Conservation (phyloP, 2,113 vertebrate species). For the Aythya baeri region DNA sequence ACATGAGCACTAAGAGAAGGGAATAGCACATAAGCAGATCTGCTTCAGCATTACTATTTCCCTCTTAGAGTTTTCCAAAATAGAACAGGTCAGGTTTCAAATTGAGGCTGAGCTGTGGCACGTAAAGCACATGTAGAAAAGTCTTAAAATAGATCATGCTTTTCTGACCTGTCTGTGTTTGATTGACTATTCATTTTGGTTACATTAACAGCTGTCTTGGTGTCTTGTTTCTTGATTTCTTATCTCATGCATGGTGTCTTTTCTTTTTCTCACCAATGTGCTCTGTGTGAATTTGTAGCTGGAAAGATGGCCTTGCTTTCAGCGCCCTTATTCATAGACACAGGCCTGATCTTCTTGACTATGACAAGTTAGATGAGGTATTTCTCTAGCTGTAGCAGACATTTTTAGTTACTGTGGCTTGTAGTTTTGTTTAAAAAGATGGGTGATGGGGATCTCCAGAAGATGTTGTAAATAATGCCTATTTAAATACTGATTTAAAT, state of each 20-base stretch:
- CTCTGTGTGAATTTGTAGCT: constrained; percentile 61
- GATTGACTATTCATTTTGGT: constrained; percentile 56
- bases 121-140: constrained; percentile 39
- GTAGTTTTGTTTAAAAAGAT: constrained; percentile 76
- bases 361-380: constrained; percentile 68
- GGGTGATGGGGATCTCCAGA: constrained; percentile 22
- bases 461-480: background rate
- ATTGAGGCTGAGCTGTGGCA: constrained; percentile 11
- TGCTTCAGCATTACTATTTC: constrained; percentile 16
- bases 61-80: constrained; percentile 46
- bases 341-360: constrained; percentile 71
- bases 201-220: constrained; percentile 64
- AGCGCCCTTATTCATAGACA: constrained; percentile 70
- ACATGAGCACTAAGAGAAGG: background rate
- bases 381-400: constrained; percentile 30
- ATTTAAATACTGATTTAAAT: background rate
- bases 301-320: constrained; percentile 68
- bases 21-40: constrained; percentile 1
- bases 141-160: constrained; percentile 47
- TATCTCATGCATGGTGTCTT: constrained; percentile 56
- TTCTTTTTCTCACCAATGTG: constrained; percentile 38
- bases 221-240: constrained; percentile 40
- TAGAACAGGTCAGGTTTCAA: constrained; percentile 63
- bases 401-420: constrained; percentile 33
- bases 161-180: constrained; percentile 55